These are phyloP conservation scores for Dysidea cf. avara DNA, from an alignment of 37 sponge, comb jelly and placozoan genomes.

Conservation along the genomic window DNA sequence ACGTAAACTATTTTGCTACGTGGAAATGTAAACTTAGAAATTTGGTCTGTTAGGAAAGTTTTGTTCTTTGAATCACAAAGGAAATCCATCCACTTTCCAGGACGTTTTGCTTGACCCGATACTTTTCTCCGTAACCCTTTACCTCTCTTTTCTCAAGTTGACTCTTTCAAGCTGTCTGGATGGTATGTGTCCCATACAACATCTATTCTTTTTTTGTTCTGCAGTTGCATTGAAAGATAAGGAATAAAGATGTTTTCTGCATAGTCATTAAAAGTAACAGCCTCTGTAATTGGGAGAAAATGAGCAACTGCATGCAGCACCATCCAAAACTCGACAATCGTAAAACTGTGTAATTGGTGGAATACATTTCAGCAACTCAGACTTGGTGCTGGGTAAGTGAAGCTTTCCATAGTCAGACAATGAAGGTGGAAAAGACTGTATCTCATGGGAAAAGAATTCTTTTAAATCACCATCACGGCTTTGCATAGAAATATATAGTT, in stretches of 20 bases:
- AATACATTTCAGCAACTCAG: constrained; percentile 1
- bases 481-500: constrained; percentile 29
- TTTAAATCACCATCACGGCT: constrained; percentile 16
- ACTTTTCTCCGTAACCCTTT: constrained; percentile 5
- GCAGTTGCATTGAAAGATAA: background rate
- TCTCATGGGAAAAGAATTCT: constrained; percentile 16
- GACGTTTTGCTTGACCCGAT: too few species aligned
- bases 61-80: constrained; percentile 36
- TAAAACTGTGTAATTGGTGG: too few species aligned
- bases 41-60: constrained; percentile 18
- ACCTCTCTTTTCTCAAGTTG: constrained; percentile 14
- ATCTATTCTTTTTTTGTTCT: background rate
- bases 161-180: constrained; percentile 27
- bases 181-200: constrained; percentile 26
- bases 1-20: constrained; percentile 7
- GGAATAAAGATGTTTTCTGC: background rate
- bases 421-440: constrained; percentile 21
- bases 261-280: constrained; percentile 5
- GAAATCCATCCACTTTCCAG: constrained; percentile 22
- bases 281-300: background rate
- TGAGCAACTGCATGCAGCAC: background rate
- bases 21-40: constrained; percentile 1
- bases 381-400: constrained; percentile 11
- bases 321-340: too few species aligned
- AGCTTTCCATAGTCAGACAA: constrained; percentile 22